Conservation (phyloP, 37 sponge, comb jelly and placozoan species). For the Crambe crambe region DNA sequence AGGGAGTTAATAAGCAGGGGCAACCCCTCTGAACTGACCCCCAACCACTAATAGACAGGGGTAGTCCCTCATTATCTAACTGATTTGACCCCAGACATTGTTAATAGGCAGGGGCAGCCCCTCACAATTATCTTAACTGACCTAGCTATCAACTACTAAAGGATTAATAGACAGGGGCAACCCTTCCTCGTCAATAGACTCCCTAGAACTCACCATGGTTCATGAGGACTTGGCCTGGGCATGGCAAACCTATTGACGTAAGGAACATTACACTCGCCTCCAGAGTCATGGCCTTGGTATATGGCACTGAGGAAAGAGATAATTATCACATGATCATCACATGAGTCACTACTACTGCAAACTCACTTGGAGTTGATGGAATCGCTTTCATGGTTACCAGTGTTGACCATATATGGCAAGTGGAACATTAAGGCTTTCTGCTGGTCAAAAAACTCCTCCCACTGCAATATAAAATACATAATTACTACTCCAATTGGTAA, state of each 20-base stretch:
- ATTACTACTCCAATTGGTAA: background rate
- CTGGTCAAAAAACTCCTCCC: constrained; percentile 81
- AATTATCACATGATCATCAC: background rate
- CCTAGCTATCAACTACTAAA: no score
- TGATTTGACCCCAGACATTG: no score
- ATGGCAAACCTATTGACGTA: constrained; percentile 67
- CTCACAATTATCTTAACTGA: no score
- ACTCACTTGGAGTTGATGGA: constrained; percentile 55
- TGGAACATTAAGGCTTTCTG: constrained; percentile 34
- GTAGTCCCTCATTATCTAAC: no score
- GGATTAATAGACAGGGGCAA: no score
- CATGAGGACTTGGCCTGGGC: constrained; percentile 63
- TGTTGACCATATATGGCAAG: constrained; percentile 72
- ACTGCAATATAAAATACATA: constrained; percentile 27
- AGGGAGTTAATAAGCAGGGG: background rate
- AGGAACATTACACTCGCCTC: constrained; percentile 86
- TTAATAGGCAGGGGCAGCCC: no score
- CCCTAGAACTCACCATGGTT: constrained; percentile 72
- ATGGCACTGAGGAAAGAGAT: constrained; percentile 3
- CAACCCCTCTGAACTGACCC: no score
- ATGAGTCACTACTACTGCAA: background rate
- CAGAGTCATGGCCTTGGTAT: constrained; percentile 56
- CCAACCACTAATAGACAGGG: no score
- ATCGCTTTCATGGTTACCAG: constrained; percentile 85
- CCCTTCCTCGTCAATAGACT: no score